Base-by-base conservation (phyloP, 2,888 invertebrate species). In the Megaustenia siamemsis region DNA sequence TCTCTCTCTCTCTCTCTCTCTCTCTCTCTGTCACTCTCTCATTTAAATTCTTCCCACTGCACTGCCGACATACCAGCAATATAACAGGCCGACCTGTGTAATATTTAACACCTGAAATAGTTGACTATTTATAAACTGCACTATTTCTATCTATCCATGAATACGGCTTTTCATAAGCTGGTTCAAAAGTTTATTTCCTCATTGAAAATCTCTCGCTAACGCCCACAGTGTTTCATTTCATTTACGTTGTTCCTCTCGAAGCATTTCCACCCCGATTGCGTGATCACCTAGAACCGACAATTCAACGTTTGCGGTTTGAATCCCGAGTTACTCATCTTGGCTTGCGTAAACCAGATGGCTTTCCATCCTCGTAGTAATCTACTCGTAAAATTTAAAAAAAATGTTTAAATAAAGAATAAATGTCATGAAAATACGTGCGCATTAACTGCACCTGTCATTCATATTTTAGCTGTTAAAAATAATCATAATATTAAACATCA, bases 91-190 rank as follows among this genome's bases (percentile, higher is more conserved):
- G 24, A n/a, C 63, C n/a, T 28, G 45, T 45, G 8, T 45, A 45
- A 45, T 45, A 45, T 6, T 45, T 45, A 45, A 45, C 45, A 45
- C 45, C 12, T 45, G 45, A n/a, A n/a, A n/a, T 24, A 24, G n/a
- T n/a, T 60, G n/a, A n/a, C 10, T 60, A n/a, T 24, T 60, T 60
- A n/a, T 60, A 60, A 2, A 24, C 60, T 60, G n/a, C n/a, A 45
- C 43, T 12, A 12, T 1, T 73, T 73, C 49, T 45, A 32, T 49
- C 32, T 73, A 32, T 28, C 32, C 1, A 10, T 73, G 49, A 73
- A 73, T 49, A 35, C 32, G 49, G 5, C 32, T 35, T 73, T 73
- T 73, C 49, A 73, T 45, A 18, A 49, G 15, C 73, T 45, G 73
- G 49, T 73, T 32, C 49, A 49, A 32, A 73, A 28, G 15, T 73